Percentiles rank a stretch among this genome's conserved stretches.
phyloP scores from a whole-genome alignment of 1,140 invertebrate species.

The Drosophila kikkawai region DNA sequence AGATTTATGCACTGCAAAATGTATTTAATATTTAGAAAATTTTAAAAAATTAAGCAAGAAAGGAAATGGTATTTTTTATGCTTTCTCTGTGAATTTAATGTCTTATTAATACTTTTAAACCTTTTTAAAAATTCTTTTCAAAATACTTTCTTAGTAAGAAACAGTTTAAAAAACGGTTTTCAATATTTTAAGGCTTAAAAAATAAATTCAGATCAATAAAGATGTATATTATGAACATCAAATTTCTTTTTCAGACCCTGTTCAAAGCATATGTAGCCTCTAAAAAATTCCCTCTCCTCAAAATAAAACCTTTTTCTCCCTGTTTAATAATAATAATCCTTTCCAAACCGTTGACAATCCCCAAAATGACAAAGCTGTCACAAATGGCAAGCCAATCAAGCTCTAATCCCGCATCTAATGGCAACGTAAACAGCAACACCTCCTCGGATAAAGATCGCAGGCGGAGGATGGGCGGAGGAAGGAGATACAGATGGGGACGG shows the following conservation, averaged over 20 bases:
- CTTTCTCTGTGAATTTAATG: not conserved
- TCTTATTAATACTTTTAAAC: not conserved
- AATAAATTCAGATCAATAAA: not conserved
- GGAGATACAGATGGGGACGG: not conserved
- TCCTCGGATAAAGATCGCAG: slow-evolving; percentile 38
- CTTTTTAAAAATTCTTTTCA: not conserved
- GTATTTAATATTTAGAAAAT: not conserved
- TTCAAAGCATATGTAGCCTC: not conserved
- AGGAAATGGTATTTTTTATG: not conserved
- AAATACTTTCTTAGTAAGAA: not conserved
- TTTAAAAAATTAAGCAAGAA: fast-evolving
- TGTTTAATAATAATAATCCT: slow-evolving; percentile 31
- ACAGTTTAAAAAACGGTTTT: fast-evolving
- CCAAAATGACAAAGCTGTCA: slow-evolving; percentile 58
- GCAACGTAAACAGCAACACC: slow-evolving; percentile 62
- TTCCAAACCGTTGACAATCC: slow-evolving; percentile 44
- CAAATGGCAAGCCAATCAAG: slow-evolving; percentile 63
- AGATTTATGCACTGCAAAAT: slow-evolving; percentile 7
- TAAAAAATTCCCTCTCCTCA: not conserved
- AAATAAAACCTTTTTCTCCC: not conserved
- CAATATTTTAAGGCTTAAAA: not conserved
- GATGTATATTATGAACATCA: too few species aligned
- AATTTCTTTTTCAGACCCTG: too few species aligned
- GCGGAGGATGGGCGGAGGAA: not conserved
- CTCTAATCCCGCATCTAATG: slow-evolving; percentile 61